Evolutionary conservation across 2,113 vertebrate species (phyloP), one percentile per base, ranked within the genome.

Genomic region (Cavia porcellus): DNA sequence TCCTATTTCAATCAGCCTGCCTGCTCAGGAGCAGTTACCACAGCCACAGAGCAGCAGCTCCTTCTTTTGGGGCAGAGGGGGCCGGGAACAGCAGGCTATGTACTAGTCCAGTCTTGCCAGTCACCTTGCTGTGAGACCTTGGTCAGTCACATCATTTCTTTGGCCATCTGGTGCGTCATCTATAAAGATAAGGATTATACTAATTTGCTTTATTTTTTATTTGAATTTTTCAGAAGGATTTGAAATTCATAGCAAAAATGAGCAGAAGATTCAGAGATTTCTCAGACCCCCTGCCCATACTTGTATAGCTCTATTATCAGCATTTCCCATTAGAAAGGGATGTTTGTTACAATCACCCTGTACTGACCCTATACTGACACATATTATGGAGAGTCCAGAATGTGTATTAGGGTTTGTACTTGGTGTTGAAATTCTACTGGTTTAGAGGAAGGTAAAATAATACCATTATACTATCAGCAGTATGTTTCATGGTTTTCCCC

Each of bases 61-160:
- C 45, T 9, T 68, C 15, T 28, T 47, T 80, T 20, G 61, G 50
- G 38, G n/a, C 12, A 59, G 22, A 38, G 0, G 0, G 59, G 61
- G 2, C 35, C 10, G 28, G 7, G 22, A 22, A 5, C 25, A 6
- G 45, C 11, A 72, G 20, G 24, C 35, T 50, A 4, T 0, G 1
- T 20, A 0, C 1, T 3, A 14, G 25, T 25, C 59, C 42, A 7
- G 11, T 25, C 24, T 79, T 57, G 50, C 42, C 52, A 9, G 1
- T 75, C 32, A 59, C 11, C 47, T 38, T n/a, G 7, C 35, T 19
- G 14, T 32, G 6, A 32, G 57, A 14, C 17, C 87, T 80, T 47
- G 19, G 14, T 9, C 14, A 88, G 10, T 50, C 62, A 90, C 38
- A 4, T 14, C 32, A 61, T 32, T 86, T 86, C 50, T 30, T 47